Evolutionary conservation across 2,888 invertebrate genomes (phyloP).

Genomic region (Pammene fasciana): DNA sequence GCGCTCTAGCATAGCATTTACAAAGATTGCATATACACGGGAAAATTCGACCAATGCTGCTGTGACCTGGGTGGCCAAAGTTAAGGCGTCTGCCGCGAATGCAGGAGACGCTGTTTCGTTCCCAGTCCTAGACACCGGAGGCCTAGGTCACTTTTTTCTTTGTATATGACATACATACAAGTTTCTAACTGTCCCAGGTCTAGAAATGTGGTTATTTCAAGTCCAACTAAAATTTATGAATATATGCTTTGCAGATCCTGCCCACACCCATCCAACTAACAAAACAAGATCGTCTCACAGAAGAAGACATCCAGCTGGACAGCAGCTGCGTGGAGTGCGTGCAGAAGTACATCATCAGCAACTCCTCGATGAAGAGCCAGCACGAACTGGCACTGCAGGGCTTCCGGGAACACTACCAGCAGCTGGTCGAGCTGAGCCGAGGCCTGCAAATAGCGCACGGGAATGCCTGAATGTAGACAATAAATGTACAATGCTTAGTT

Average conservation of each 20-base stretch:
- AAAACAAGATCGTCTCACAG: conserved; percentile 79
- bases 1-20: too few species aligned
- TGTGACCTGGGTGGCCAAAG: too few species aligned
- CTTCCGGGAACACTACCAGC: conserved; percentile 86
- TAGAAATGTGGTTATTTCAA: too few species aligned
- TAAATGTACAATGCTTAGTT: conserved; percentile 57
- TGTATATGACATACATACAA: too few species aligned
- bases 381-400: conserved; percentile 89
- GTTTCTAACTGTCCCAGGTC: too few species aligned
- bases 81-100: too few species aligned
- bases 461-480: conserved; percentile 54
- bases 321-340: conserved; percentile 83
- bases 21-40: too few species aligned
- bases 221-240: too few species aligned
- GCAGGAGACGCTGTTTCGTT: too few species aligned
- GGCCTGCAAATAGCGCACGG: conserved; percentile 89
- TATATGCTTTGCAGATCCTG: conserved; percentile 61
- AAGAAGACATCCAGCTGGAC: conserved; percentile 80
- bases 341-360: conserved; percentile 84
- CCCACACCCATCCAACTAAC: conserved; percentile 68
- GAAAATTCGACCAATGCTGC: too few species aligned
- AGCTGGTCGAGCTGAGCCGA: conserved; percentile 82
- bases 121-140: too few species aligned
- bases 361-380: conserved; percentile 86
- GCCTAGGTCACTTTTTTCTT: too few species aligned